Percentiles rank a stretch among this genome's conserved stretches.
phyloP scores from a whole-genome alignment of 37 sponge, comb jelly and placozoan genomes.

The Geodia barretti region DNA sequence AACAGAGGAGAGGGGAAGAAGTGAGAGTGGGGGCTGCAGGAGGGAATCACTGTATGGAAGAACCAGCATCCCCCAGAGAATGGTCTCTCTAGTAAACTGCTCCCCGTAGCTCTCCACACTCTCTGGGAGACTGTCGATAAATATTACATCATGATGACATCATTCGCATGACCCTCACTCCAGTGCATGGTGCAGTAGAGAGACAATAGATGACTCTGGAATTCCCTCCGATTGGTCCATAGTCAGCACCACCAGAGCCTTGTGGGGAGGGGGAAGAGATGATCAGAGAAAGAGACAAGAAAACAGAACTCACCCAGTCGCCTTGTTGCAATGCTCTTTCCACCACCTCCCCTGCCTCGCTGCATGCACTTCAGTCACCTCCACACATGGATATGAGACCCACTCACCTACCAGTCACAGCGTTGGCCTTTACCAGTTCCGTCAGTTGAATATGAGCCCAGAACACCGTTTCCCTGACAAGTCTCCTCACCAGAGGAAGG shows the following conservation, averaged over 20 bases:
- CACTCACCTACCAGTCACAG: neutral
- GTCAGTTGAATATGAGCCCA: neutral
- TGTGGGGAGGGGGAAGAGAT: neutral
- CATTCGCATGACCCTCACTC: neutral
- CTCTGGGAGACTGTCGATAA: neutral
- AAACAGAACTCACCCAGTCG: slow-evolving; percentile 13
- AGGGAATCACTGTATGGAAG: slow-evolving; percentile 15
- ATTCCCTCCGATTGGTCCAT: neutral
- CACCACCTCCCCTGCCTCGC: neutral
- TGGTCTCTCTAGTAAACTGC: neutral
- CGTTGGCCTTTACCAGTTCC: neutral
- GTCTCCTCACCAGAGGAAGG: neutral
- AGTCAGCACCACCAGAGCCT: neutral
- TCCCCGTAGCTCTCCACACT: neutral
- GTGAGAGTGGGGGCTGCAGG: slow-evolving; percentile 25
- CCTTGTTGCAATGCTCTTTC: neutral
- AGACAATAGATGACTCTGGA: neutral
- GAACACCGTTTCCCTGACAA: neutral
- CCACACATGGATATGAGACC: neutral
- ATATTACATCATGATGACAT: neutral
- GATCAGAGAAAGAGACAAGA: neutral
- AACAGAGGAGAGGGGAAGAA: neutral
- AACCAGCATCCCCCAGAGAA: neutral
- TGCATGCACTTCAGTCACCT: neutral
- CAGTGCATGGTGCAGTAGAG: neutral